phyloP scores from a whole-genome alignment of 2,888 invertebrate genomes.

The Stenotaenia linearis region DNA sequence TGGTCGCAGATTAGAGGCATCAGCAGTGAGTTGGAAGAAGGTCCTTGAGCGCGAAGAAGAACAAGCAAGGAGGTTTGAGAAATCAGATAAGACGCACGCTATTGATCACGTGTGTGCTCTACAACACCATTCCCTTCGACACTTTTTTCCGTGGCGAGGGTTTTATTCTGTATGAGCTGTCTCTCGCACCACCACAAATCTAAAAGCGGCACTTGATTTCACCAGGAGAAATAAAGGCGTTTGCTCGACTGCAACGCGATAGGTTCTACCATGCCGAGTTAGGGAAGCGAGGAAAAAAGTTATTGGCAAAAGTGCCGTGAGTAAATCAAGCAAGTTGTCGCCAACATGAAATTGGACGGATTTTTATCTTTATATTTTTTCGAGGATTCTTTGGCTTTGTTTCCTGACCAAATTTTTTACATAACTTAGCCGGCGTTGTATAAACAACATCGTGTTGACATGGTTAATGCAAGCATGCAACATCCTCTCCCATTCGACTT shows the following conservation, averaged over 20 bases:
- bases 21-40: constrained; percentile 21
- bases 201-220: constrained; percentile 26
- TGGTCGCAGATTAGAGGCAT: constrained; percentile 26
- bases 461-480: constrained; percentile 1
- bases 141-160: neutral
- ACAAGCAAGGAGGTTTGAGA: constrained; percentile 19
- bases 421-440: neutral
- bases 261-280: constrained; percentile 12
- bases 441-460: constrained; percentile 5
- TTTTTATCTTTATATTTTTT: neutral
- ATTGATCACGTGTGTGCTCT: constrained; percentile 10
- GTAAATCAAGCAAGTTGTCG: constrained; percentile 23
- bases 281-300: neutral
- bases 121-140: constrained; percentile 5
- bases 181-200: constrained; percentile 23
- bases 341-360: constrained; percentile 20
- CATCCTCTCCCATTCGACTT: constrained; percentile 15
- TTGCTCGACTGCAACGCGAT: constrained; percentile 18
- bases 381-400: neutral
- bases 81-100: constrained; percentile 17
- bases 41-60: neutral
- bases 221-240: constrained; percentile 18
- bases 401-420: neutral
- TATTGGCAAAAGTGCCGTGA: constrained; percentile 14
- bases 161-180: constrained; percentile 23